A percentile compares a stretch with the other conserved stretches of the same genome.
Evolutionary conservation across 2,113 vertebrate species (phyloP).

Genomic region (Salvelinus fontinalis): DNA sequence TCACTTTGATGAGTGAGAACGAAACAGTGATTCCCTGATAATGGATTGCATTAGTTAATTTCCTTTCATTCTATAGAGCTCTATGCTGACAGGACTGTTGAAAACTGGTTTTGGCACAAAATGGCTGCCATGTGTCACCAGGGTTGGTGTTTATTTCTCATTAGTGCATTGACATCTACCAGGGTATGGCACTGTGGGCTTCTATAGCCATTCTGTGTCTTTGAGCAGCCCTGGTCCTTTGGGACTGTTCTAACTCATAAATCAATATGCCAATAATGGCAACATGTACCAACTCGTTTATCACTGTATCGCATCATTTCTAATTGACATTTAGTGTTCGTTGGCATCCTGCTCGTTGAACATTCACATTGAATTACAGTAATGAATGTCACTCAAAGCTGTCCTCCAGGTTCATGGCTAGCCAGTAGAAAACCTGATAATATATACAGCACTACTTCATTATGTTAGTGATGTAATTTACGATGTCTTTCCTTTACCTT

Average conservation of each 20-base stretch:
- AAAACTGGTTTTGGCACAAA: slow-evolving; percentile 6
- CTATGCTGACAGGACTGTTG: slow-evolving; percentile 25
- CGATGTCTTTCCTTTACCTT: slow-evolving; percentile 43
- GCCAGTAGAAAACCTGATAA: slow-evolving; percentile 10
- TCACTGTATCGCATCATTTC: slow-evolving; percentile 46
- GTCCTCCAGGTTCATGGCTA: slow-evolving; percentile 36
- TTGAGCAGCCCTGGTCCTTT: slow-evolving; percentile 29
- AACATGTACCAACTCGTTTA: slow-evolving; percentile 31
- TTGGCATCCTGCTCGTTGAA: slow-evolving; percentile 30
- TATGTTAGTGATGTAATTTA: slow-evolving; percentile 44
- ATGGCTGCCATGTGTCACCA: slow-evolving; percentile 47
- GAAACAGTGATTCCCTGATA: slow-evolving; percentile 14
- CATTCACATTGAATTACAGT: slow-evolving; percentile 19
- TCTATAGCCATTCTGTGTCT: slow-evolving; percentile 30
- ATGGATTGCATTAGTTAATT: slow-evolving; percentile 21
- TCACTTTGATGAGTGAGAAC: slow-evolving; percentile 16
- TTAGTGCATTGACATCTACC: slow-evolving; percentile 39
- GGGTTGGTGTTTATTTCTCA: slow-evolving; percentile 58
- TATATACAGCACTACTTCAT: slow-evolving; percentile 19
- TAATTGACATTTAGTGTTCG: slow-evolving; percentile 63
- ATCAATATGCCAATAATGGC: slow-evolving; percentile 42
- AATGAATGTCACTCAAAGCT: slow-evolving; percentile 16
- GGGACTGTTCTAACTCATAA: slow-evolving; percentile 41
- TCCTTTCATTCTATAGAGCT: not conserved
- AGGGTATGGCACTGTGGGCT: not conserved